These are phyloP conservation scores for Sus cebifrons DNA, from an alignment of 2,797 vertebrate species.

Conservation along the genomic window DNA sequence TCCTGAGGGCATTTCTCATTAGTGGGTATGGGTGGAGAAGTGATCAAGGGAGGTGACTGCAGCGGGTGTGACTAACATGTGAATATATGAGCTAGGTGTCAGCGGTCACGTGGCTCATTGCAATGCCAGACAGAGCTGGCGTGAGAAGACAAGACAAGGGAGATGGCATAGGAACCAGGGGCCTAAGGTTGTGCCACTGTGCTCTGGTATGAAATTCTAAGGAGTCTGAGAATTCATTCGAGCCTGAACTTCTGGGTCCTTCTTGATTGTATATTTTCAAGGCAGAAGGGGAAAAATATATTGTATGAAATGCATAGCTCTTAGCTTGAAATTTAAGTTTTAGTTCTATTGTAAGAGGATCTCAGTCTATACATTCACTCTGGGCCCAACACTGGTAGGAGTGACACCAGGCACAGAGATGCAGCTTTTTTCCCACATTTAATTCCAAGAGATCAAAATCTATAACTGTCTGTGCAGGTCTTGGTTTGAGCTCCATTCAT, in stretches of 20 bases:
- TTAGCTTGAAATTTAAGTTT: not conserved
- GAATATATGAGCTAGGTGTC: not conserved
- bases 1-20: not conserved
- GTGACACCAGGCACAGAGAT: not conserved
- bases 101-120: not conserved
- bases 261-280: not conserved
- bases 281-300: not conserved
- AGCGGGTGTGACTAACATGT: not conserved
- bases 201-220: not conserved
- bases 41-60: not conserved
- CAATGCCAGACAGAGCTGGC: not conserved
- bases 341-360: not conserved
- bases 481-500: not conserved
- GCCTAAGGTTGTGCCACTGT: not conserved
- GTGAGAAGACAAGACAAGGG: not conserved
- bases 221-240: not conserved
- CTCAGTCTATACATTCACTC: not conserved
- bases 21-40: not conserved
- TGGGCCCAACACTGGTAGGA: not conserved
- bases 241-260: not conserved
- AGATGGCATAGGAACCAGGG: not conserved
- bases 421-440: not conserved
- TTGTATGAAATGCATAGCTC: not conserved
- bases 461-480: not conserved
- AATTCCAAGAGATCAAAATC: not conserved